Evolutionary conservation across 2,888 invertebrate species (phyloP).

Genomic region (Arctia plantaginis): DNA sequence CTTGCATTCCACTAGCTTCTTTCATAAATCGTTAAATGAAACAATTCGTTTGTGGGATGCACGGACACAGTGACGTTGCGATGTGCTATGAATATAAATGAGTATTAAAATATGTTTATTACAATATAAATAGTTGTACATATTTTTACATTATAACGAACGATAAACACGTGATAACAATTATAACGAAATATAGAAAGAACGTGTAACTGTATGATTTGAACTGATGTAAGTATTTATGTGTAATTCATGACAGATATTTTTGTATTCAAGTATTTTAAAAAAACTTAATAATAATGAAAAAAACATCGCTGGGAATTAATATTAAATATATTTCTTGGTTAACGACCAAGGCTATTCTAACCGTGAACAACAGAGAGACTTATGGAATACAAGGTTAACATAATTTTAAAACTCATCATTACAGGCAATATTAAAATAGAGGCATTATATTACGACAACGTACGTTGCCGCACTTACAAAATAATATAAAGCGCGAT

Average conservation of each 20-base stretch:
- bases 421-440: not conserved
- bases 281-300: too few species aligned
- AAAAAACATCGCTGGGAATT: too few species aligned
- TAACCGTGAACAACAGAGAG: not conserved
- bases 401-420: not conserved
- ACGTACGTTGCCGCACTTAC: not conserved
- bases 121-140: not conserved
- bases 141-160: too few species aligned
- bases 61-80: not conserved
- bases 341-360: not conserved
- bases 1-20: not conserved
- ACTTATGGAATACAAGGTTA: not conserved
- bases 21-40: not conserved
- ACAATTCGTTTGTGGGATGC: not conserved
- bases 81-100: not conserved
- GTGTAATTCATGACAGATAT: not conserved
- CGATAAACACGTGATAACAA: too few species aligned
- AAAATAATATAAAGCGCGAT: constrained; percentile 1
- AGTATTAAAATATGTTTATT: not conserved
- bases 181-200: too few species aligned
- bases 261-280: not conserved
- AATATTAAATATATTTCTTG: too few species aligned
- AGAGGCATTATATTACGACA: not conserved
- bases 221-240: too few species aligned
- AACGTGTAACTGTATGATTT: too few species aligned